These are phyloP conservation scores for Micrasema minimum DNA, from an alignment of 1,140 invertebrate genomes.

Conservation along the genomic window DNA sequence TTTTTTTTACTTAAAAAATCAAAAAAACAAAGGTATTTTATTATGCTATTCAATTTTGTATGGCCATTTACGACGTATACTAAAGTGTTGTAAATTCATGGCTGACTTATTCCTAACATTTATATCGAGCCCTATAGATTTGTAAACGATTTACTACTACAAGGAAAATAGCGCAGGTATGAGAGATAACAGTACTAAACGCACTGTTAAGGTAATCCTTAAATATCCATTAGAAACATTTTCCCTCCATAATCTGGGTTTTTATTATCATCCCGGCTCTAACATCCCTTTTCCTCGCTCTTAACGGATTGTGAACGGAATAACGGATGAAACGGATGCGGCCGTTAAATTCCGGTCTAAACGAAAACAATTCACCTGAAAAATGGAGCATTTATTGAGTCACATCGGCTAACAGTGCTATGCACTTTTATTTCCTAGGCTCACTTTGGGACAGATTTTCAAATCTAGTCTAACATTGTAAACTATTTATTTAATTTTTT, in stretches of 20 bases:
- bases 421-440: slow-evolving; percentile 11
- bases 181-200: too few species aligned
- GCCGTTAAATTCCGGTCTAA: slow-evolving; percentile 22
- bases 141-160: too few species aligned
- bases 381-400: slow-evolving; percentile 28
- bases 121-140: too few species aligned
- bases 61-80: too few species aligned
- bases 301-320: slow-evolving; percentile 24
- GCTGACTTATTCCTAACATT: too few species aligned
- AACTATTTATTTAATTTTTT: too few species aligned
- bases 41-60: too few species aligned
- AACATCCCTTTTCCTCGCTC: not conserved
- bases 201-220: not conserved
- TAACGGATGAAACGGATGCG: slow-evolving; percentile 16
- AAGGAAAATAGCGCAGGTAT: too few species aligned
- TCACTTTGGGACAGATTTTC: not conserved
- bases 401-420: slow-evolving; percentile 7
- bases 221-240: not conserved
- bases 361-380: slow-evolving; percentile 28
- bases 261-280: slow-evolving; percentile 13
- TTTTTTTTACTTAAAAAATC: too few species aligned
- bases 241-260: not conserved
- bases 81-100: too few species aligned
- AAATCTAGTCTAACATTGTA: too few species aligned
- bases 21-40: too few species aligned